Conservation (phyloP, 2,113 vertebrate genomes). For the Buteo buteo region DNA sequence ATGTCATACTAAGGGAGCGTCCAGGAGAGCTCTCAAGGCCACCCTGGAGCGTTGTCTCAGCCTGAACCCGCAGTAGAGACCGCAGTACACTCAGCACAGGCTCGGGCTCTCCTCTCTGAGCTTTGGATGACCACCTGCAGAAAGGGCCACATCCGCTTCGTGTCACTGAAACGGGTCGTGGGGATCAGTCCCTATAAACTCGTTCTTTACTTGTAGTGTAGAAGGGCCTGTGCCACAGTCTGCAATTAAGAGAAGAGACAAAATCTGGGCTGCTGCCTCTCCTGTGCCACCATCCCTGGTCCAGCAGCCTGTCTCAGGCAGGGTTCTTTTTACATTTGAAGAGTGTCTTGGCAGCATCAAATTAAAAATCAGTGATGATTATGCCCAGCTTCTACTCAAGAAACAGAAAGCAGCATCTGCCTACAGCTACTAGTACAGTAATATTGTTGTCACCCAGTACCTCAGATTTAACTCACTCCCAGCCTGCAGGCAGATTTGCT, state of each 20-base stretch:
- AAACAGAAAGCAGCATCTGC: neutral
- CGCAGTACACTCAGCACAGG: accelerated
- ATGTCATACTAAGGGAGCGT: neutral
- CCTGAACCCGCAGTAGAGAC: neutral
- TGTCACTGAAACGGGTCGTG: neutral
- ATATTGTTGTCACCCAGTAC: neutral
- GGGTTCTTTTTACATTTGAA: neutral
- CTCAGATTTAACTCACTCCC: neutral
- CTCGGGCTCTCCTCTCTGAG: neutral
- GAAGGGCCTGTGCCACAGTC: neutral
- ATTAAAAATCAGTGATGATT: neutral
- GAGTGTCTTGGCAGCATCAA: neutral
- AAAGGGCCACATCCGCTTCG: neutral
- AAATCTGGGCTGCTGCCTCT: neutral
- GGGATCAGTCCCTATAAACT: neutral
- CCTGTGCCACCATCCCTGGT: neutral
- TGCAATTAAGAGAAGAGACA: neutral
- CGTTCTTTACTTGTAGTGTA: neutral
- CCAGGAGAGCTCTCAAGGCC: neutral
- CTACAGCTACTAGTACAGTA: neutral
- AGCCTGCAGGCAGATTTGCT: neutral
- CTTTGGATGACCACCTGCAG: neutral
- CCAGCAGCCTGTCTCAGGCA: neutral
- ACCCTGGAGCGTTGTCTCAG: neutral
- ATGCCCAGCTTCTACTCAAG: neutral